Conservation (phyloP, 1,140 invertebrate genomes). For the Drosophila bocqueti region DNA sequence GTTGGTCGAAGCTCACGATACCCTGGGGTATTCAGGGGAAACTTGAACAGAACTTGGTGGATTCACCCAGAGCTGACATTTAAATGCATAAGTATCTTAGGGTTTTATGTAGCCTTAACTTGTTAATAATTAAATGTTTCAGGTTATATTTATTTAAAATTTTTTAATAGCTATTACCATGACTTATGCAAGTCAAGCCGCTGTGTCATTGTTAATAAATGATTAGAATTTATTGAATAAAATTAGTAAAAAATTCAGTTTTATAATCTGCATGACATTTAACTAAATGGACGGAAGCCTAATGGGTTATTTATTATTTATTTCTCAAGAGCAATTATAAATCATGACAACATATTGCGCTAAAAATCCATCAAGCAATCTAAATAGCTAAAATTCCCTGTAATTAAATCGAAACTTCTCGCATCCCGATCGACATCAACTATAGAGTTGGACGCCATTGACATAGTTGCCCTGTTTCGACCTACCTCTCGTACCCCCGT, state of each 20-base stretch:
- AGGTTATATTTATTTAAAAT: background rate
- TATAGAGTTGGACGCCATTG: slow-evolving; percentile 12
- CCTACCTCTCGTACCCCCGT: background rate
- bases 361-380: background rate
- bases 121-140: background rate
- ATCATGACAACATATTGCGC: background rate
- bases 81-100: background rate
- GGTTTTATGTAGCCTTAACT: too few relatives aligned
- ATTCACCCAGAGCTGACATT: background rate
- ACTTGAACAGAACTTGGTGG: background rate
- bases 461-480: slow-evolving; percentile 23
- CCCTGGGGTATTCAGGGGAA: background rate
- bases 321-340: too few relatives aligned
- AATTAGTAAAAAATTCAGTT: background rate
- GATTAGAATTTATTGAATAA: background rate
- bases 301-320: background rate
- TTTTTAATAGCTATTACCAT: background rate
- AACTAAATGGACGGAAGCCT: background rate
- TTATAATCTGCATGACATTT: background rate
- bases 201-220: background rate
- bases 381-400: background rate
- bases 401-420: background rate
- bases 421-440: background rate
- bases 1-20: slow-evolving; percentile 25
- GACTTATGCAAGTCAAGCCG: background rate